A percentile compares a stretch with the other conserved stretches of the same genome.
phyloP scores from a whole-genome alignment of 2,113 vertebrate species.

The Columbina picui region DNA sequence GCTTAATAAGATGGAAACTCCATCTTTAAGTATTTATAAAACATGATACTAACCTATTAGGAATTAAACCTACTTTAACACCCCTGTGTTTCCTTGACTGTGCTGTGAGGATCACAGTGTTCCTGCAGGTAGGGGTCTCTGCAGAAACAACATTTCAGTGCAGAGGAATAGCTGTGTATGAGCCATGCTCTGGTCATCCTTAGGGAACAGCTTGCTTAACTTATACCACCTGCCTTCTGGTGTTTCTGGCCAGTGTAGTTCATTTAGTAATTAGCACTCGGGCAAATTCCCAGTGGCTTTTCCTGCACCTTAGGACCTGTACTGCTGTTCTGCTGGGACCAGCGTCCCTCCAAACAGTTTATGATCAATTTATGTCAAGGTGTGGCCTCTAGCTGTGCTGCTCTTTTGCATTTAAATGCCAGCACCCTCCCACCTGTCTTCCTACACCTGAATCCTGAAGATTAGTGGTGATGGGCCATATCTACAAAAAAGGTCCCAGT shows the following conservation, averaged over 20 bases:
- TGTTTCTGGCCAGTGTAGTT: background rate
- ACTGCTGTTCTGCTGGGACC: background rate
- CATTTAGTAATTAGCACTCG: background rate
- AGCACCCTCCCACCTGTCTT: rapidly evolving
- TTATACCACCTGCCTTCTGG: background rate
- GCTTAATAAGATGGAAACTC: background rate
- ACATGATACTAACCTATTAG: background rate
- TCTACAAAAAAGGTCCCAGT: background rate
- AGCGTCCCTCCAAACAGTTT: background rate
- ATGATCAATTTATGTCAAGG: rapidly evolving
- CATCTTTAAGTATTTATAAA: background rate
- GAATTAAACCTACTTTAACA: background rate
- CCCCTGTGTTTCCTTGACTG: background rate
- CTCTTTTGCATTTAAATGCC: background rate
- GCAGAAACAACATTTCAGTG: background rate
- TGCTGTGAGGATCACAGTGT: background rate
- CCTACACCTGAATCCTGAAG: background rate
- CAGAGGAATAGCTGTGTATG: background rate
- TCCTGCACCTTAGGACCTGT: background rate
- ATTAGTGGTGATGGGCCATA: no score
- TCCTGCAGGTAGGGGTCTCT: rapidly evolving
- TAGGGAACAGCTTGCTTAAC: background rate
- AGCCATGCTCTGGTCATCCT: background rate
- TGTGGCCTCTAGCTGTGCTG: background rate
- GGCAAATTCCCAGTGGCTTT: background rate